Evolutionary conservation across 2,888 invertebrate genomes (phyloP).

Genomic region (Trachelus tabidus): DNA sequence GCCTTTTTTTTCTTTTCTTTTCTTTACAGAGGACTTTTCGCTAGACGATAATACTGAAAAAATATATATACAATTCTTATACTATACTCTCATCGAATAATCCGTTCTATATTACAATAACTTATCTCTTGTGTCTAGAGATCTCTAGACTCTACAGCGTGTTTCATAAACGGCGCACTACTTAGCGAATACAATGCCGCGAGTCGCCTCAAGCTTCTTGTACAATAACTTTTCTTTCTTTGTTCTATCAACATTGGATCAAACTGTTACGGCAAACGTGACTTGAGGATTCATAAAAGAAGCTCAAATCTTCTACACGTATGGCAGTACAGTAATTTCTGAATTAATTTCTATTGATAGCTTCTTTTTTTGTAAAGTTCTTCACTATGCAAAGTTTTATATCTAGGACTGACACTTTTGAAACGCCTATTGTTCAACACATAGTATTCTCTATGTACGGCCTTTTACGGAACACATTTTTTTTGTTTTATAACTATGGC

Average conservation of each 20-base stretch:
- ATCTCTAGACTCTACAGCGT: background rate
- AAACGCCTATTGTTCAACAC: background rate
- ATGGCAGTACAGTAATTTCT: background rate
- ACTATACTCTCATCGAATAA: constrained; percentile 23
- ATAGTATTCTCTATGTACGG: background rate
- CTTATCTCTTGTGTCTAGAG: background rate
- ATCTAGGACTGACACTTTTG: background rate
- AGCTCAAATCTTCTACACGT: background rate
- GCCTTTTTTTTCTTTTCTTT: background rate
- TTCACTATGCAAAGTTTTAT: background rate
- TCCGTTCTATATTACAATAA: constrained; percentile 14
- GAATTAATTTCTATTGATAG: background rate
- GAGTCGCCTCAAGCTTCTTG: constrained; percentile 1
- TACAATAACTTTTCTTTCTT: background rate
- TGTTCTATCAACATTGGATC: background rate
- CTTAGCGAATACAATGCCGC: background rate
- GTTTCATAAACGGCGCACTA: background rate
- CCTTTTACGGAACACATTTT: background rate
- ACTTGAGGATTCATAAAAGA: background rate
- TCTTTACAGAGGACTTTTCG: constrained; percentile 10
- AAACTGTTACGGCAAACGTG: background rate
- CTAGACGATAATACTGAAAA: constrained; percentile 47
- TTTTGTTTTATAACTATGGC: background rate
- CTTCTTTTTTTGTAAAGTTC: background rate
- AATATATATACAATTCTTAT: constrained; percentile 48